Percentiles rank a stretch among this genome's conserved stretches.
phyloP scores from a whole-genome alignment of 2,113 vertebrate genomes.

The Azemiops feae region DNA sequence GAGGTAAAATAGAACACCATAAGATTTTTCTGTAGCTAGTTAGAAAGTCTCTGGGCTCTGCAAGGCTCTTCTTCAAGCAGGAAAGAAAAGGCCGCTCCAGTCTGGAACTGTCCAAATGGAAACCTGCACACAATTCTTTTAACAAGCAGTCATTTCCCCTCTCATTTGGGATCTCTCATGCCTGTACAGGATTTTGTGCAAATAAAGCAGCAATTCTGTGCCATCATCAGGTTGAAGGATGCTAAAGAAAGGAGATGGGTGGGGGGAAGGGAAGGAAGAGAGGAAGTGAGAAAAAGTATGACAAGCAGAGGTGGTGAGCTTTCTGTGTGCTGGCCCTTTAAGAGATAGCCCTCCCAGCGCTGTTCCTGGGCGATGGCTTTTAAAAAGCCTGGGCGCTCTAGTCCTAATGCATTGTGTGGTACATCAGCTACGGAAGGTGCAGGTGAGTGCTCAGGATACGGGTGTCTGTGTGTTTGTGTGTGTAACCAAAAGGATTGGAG shows the following conservation, averaged over 20 bases:
- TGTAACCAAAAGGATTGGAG: not conserved
- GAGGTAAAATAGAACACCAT: not conserved
- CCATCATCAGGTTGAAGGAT: not conserved
- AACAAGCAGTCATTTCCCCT: not conserved
- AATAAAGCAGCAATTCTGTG: not conserved
- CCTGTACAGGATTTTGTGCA: not conserved
- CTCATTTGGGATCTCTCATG: not conserved
- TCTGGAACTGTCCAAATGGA: not conserved
- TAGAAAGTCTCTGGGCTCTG: not conserved
- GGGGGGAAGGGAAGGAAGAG: too few relatives aligned
- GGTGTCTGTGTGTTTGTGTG: not conserved
- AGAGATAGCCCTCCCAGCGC: conserved; percentile 43
- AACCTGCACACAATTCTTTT: not conserved
- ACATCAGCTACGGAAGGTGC: conserved; percentile 50
- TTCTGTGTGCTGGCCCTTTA: not conserved
- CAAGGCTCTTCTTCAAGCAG: not conserved
- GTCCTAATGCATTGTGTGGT: conserved; percentile 62
- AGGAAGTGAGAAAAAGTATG: not conserved
- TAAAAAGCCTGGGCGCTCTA: conserved; percentile 42
- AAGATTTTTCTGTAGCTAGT: not conserved
- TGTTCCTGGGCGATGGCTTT: conserved; percentile 50
- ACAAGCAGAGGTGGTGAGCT: not conserved
- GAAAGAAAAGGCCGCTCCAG: not conserved
- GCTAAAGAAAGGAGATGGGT: not conserved
- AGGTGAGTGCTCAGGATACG: conserved; percentile 1